Percentiles rank a stretch among this genome's conserved stretches.
Conservation (phyloP, 2,888 invertebrate genomes). For the Protonemura montana region DNA sequence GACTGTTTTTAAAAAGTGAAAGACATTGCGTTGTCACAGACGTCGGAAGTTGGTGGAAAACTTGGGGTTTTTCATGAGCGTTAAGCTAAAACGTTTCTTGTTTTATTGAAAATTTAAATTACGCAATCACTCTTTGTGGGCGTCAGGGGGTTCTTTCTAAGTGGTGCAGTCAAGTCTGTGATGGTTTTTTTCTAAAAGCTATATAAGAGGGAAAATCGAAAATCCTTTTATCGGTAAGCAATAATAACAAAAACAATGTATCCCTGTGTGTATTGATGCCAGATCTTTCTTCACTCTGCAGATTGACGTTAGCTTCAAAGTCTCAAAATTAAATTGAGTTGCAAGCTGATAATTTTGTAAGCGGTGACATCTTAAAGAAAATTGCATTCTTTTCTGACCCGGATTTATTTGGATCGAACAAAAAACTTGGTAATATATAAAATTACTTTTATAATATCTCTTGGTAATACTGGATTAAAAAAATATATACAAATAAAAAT, state of each 20-base stretch:
- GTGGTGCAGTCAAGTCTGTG: background rate
- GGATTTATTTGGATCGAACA: background rate
- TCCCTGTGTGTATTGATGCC: background rate
- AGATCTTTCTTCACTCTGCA: background rate
- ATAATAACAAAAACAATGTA: background rate
- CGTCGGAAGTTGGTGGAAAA: background rate
- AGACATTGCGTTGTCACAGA: background rate
- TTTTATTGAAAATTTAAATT: slow-evolving; percentile 7
- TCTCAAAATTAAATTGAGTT: background rate
- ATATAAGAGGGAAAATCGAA: background rate
- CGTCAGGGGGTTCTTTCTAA: background rate
- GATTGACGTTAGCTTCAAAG: background rate
- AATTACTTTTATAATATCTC: background rate
- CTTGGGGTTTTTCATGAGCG: background rate
- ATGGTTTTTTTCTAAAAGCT: background rate
- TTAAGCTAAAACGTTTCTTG: background rate
- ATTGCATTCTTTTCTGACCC: background rate
- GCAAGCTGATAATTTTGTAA: background rate
- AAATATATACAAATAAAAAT: background rate
- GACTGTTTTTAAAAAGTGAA: too few relatives aligned
- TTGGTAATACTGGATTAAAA: background rate
- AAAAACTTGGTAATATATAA: background rate
- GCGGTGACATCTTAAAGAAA: background rate
- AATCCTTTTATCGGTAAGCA: background rate
- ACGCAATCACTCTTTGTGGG: background rate